Evolutionary conservation across 1,140 invertebrate genomes (phyloP).

Genomic region (Heterodera schachtii): DNA sequence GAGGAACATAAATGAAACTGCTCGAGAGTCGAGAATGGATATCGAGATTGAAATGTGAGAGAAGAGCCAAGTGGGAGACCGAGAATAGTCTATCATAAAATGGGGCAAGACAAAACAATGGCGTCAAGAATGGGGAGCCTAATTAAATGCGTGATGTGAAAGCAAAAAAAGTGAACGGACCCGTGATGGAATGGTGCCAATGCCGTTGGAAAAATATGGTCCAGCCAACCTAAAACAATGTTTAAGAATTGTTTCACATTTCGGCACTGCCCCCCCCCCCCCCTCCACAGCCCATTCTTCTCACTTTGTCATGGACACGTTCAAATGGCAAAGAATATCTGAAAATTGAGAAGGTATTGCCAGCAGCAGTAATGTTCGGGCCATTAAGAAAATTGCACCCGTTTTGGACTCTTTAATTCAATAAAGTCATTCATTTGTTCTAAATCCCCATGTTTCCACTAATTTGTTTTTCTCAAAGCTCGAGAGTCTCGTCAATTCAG

Average conservation of each 20-base stretch:
- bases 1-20: not conserved
- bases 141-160: too few species aligned
- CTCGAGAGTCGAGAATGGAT: too few species aligned
- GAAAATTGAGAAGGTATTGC: slow-evolving; percentile 29
- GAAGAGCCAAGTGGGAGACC: not conserved
- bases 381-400: not conserved
- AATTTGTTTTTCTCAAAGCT: too few species aligned
- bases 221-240: slow-evolving; percentile 20
- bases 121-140: too few species aligned
- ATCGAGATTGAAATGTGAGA: not conserved
- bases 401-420: too few species aligned
- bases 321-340: slow-evolving; percentile 60
- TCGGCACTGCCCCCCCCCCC: too few species aligned
- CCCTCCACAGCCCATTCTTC: not conserved
- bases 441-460: too few species aligned
- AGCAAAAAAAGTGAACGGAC: not conserved
- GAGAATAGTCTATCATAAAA: not conserved
- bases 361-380: not conserved
- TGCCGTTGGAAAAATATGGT: slow-evolving; percentile 57
- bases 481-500: too few species aligned
- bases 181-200: slow-evolving; percentile 63
- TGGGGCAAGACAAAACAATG: too few species aligned
- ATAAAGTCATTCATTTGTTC: too few species aligned
- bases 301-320: slow-evolving; percentile 51
- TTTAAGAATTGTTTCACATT: too few species aligned